A percentile compares a stretch with the other conserved stretches of the same genome.
These are phyloP conservation scores for Drosophila jambulina DNA, from an alignment of 1,140 invertebrate species.

Conservation along the genomic window DNA sequence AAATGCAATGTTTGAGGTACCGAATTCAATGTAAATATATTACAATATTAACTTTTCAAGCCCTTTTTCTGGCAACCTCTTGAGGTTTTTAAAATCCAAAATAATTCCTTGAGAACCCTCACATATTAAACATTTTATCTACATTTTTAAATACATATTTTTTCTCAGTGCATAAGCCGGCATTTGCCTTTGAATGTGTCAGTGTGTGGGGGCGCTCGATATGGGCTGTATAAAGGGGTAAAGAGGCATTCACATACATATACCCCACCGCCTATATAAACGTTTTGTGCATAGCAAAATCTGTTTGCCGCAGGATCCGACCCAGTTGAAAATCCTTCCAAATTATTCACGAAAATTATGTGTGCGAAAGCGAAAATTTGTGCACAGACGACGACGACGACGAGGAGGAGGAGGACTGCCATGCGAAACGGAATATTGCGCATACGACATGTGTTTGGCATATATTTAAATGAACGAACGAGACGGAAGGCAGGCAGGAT, in stretches of 20 bases:
- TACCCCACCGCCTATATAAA: constrained; percentile 44
- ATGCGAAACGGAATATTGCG: constrained; percentile 45
- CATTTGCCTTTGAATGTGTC: neutral
- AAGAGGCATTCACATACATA: constrained; percentile 19
- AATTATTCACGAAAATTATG: constrained; percentile 74
- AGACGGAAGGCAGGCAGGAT: constrained; percentile 3
- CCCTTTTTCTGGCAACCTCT: too few species aligned
- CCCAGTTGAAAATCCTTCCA: constrained; percentile 62
- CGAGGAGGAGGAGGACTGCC: neutral
- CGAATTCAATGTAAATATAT: too few species aligned
- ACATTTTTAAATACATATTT: neutral
- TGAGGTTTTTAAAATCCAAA: neutral
- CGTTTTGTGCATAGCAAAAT: constrained; percentile 71
- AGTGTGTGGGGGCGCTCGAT: constrained; percentile 1
- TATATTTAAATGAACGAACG: constrained; percentile 48
- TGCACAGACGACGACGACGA: constrained; percentile 17
- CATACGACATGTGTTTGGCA: constrained; percentile 61
- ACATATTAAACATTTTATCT: neutral
- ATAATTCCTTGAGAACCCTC: neutral
- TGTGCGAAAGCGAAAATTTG: constrained; percentile 77
- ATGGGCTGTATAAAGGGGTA: constrained; percentile 6
- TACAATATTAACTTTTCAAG: too few species aligned
- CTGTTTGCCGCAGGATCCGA: constrained; percentile 65
- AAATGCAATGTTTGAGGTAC: too few species aligned
- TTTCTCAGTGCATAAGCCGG: neutral